Conservation (phyloP, 2,888 invertebrate genomes). For the Eristalis arbustorum region DNA sequence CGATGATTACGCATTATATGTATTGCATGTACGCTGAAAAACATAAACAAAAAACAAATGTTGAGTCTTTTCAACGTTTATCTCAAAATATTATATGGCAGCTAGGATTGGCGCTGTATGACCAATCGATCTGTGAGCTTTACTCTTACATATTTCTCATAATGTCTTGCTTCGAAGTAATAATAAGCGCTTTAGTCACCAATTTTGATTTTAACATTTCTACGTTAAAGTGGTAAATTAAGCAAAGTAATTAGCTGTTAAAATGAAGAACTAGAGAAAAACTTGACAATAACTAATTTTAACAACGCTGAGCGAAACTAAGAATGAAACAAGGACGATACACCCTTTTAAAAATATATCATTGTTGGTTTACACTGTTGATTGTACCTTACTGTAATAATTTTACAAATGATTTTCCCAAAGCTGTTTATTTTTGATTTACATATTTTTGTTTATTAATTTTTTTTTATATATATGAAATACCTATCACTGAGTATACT, state of each 20-base stretch:
- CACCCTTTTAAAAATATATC: constrained; percentile 25
- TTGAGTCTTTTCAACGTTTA: constrained; percentile 23
- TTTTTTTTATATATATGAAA: not conserved
- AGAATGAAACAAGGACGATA: constrained; percentile 40
- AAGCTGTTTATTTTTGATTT: constrained; percentile 56
- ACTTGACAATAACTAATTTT: constrained; percentile 69
- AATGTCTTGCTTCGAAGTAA: constrained; percentile 56
- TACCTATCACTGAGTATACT: constrained; percentile 15
- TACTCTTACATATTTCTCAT: constrained; percentile 54
- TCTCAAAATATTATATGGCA: constrained; percentile 49
- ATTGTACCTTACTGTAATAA: constrained; percentile 58
- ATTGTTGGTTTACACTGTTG: constrained; percentile 40
- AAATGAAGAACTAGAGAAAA: constrained; percentile 52
- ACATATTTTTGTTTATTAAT: constrained; percentile 25
- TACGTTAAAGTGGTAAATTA: constrained; percentile 56
- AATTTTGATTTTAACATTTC: constrained; percentile 56
- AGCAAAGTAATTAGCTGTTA: constrained; percentile 57
- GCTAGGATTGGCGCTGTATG: constrained; percentile 57
- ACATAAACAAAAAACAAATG: constrained; percentile 4
- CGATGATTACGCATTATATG: not conserved
- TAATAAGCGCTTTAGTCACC: constrained; percentile 61
- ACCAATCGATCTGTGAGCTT: constrained; percentile 66
- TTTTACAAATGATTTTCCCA: constrained; percentile 43
- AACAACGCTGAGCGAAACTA: constrained; percentile 62
- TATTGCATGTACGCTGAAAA: not conserved